Percentiles rank a stretch among this genome's conserved stretches.
These are phyloP conservation scores for Rhabditoides inermis DNA, from an alignment of 2,888 invertebrate genomes.

Conservation along the genomic window DNA sequence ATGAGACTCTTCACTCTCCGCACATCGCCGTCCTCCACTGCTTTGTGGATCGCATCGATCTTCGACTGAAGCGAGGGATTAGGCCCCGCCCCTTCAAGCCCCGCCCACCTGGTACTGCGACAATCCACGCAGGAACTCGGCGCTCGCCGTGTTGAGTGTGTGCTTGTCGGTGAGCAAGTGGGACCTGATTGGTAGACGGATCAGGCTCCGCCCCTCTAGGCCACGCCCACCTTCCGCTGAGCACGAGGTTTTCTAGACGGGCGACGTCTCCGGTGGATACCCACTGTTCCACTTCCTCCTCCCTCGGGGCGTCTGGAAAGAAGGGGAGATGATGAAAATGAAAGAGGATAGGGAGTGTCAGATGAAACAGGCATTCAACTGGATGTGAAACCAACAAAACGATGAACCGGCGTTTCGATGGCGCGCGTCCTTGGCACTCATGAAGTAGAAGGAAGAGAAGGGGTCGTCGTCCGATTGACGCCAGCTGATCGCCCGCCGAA, in stretches of 20 bases:
- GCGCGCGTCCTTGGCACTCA: too few species aligned
- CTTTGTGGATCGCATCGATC: conserved; percentile 77
- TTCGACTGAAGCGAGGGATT: conserved; percentile 64
- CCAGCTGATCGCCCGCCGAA: too few species aligned
- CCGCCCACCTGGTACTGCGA: conserved; percentile 39
- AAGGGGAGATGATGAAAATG: background rate
- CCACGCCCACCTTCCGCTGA: background rate
- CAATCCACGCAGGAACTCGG: conserved; percentile 43
- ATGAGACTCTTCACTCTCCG: conserved; percentile 70
- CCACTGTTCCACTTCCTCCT: conserved; percentile 46
- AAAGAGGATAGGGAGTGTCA: background rate
- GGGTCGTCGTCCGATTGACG: too few species aligned
- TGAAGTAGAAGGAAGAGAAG: too few species aligned
- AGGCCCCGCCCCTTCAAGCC: background rate
- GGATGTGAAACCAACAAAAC: too few species aligned
- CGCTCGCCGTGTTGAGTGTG: conserved; percentile 37
- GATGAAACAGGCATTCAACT: too few species aligned
- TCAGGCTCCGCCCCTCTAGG: background rate
- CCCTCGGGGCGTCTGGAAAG: conserved; percentile 44
- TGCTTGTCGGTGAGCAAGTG: conserved; percentile 38
- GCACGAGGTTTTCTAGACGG: background rate
- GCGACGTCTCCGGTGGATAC: conserved; percentile 39
- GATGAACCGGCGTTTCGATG: too few species aligned
- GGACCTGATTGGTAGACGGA: background rate
- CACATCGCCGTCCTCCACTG: conserved; percentile 75